Conservation (phyloP, 2,113 vertebrate species). For the Gasterosteus aculeatus region DNA sequence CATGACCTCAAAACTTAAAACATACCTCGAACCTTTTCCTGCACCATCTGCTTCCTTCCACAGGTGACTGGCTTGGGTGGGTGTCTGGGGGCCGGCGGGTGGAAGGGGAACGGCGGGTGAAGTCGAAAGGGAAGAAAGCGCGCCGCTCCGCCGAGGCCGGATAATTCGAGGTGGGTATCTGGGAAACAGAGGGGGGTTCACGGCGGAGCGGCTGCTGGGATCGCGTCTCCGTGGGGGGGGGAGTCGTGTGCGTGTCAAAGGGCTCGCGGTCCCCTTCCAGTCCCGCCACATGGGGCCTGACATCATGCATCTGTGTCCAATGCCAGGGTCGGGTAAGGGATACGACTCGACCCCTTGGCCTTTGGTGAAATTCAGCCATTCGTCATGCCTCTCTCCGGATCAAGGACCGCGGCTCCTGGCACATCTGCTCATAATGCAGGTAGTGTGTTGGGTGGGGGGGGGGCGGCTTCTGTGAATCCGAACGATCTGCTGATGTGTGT, state of each 20-base stretch:
- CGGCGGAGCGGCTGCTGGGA: slow-evolving; percentile 30
- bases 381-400: slow-evolving; percentile 59
- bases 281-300: slow-evolving; percentile 65
- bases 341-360: slow-evolving; percentile 72
- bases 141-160: slow-evolving; percentile 40
- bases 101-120: slow-evolving; percentile 21
- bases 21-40: slow-evolving; percentile 26
- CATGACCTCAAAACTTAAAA: slow-evolving; percentile 26
- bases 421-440: slow-evolving; percentile 79
- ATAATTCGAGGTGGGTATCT: slow-evolving; percentile 52
- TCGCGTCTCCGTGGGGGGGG: slow-evolving; percentile 51
- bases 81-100: slow-evolving; percentile 25
- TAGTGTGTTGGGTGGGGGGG: slow-evolving; percentile 50
- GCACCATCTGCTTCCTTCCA: slow-evolving; percentile 11
- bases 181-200: slow-evolving; percentile 45
- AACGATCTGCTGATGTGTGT: slow-evolving; percentile 49
- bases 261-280: slow-evolving; percentile 52
- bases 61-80: slow-evolving; percentile 54
- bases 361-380: slow-evolving; percentile 71
- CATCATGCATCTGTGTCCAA: slow-evolving; percentile 75
- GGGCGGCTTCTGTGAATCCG: slow-evolving; percentile 41
- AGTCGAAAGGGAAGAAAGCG: slow-evolving; percentile 57
- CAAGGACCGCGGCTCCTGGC: slow-evolving; percentile 62
- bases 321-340: slow-evolving; percentile 74
- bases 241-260: slow-evolving; percentile 53